A percentile compares a stretch with the other conserved stretches of the same genome.
phyloP scores from a whole-genome alignment of 2,113 vertebrate species.

The Prietella phreatophila region DNA sequence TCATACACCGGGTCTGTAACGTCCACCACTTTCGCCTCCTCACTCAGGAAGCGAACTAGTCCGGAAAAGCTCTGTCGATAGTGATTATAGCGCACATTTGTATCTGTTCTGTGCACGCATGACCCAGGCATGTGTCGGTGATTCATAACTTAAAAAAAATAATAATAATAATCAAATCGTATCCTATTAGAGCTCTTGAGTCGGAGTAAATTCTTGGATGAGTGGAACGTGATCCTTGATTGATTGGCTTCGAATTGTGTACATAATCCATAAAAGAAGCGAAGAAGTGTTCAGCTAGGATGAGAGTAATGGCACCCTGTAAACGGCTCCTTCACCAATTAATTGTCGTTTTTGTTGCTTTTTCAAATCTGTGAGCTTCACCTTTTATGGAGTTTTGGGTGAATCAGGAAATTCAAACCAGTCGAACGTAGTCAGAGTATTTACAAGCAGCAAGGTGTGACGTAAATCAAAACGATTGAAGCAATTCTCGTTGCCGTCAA shows the following conservation, averaged over 20 bases:
- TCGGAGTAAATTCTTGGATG: background rate
- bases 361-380: background rate
- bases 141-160: background rate
- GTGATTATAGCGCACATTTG: conserved; percentile 56
- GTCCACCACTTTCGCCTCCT: conserved; percentile 60
- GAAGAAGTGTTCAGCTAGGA: background rate
- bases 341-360: background rate
- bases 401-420: too few species aligned
- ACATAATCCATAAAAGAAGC: background rate
- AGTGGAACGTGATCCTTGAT: background rate
- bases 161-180: too few species aligned
- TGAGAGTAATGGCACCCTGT: background rate
- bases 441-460: too few species aligned
- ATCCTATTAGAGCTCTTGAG: background rate
- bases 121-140: background rate
- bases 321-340: background rate
- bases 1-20: conserved; percentile 66
- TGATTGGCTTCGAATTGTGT: background rate
- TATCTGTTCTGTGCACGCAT: conserved; percentile 18
- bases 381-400: background rate
- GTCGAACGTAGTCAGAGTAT: too few species aligned
- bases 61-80: conserved; percentile 57
- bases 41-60: conserved; percentile 29
- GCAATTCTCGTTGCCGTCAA: too few species aligned
- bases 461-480: too few species aligned